A percentile compares a stretch with the other conserved stretches of the same genome.
These are phyloP conservation scores for Hypsopygia costalis DNA, from an alignment of 2,888 invertebrate genomes.

Conservation along the genomic window DNA sequence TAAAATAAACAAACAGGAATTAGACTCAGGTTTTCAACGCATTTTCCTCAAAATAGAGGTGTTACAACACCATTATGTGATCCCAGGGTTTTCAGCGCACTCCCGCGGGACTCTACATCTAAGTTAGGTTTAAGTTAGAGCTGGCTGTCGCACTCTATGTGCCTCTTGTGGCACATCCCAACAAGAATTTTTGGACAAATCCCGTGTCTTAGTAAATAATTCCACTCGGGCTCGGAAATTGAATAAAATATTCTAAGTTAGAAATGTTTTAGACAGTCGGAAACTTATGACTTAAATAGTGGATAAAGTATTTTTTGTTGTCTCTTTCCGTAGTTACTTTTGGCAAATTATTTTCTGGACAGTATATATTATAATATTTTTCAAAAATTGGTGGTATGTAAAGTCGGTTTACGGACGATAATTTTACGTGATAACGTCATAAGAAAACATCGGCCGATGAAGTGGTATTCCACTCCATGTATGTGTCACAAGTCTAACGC, in stretches of 20 bases:
- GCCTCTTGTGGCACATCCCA: constrained; percentile 52
- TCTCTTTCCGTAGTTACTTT: too few species aligned
- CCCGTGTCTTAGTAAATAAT: constrained; percentile 30
- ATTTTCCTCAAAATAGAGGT: constrained; percentile 35
- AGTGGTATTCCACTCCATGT: too few species aligned
- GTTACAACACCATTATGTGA: constrained; percentile 44
- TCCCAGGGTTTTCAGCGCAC: constrained; percentile 41
- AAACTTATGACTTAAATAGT: neutral
- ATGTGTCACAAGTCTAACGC: too few species aligned
- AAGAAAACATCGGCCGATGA: too few species aligned
- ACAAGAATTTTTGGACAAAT: constrained; percentile 40
- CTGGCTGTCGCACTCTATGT: constrained; percentile 47
- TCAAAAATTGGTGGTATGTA: too few species aligned
- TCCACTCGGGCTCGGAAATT: constrained; percentile 15
- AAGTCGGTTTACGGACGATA: too few species aligned
- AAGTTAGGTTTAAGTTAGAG: constrained; percentile 64
- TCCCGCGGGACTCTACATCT: constrained; percentile 55
- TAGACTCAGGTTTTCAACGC: constrained; percentile 5
- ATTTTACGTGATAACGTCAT: too few species aligned
- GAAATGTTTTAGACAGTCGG: constrained; percentile 3
- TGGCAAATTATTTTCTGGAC: too few species aligned
- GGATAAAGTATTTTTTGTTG: neutral
- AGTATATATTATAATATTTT: too few species aligned
- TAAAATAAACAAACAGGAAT: neutral
- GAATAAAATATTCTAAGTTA: constrained; percentile 10